Evolutionary conservation across 2,888 invertebrate genomes (phyloP).

Genomic region (Cryptocephalus primarius): DNA sequence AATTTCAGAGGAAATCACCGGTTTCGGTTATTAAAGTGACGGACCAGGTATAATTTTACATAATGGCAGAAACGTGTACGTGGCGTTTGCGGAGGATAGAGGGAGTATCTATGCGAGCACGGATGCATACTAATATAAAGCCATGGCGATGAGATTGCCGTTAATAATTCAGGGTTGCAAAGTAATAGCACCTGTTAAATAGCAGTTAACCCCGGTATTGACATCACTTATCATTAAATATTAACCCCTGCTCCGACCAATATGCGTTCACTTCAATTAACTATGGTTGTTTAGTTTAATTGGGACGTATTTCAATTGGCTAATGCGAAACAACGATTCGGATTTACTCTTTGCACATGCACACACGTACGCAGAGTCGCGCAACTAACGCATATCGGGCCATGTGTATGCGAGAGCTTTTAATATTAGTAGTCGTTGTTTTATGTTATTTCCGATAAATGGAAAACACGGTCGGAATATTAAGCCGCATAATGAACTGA

Average conservation of each 20-base stretch:
- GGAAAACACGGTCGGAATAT: slow-evolving; percentile 2
- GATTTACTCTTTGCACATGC: slow-evolving; percentile 16
- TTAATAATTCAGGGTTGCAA: slow-evolving; percentile 23
- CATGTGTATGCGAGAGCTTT: slow-evolving; percentile 9
- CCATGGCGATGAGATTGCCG: slow-evolving; percentile 15
- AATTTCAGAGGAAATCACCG: slow-evolving; percentile 4
- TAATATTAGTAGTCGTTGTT: slow-evolving; percentile 10
- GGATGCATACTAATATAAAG: slow-evolving; percentile 15
- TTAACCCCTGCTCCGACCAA: slow-evolving; percentile 31
- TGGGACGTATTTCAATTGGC: slow-evolving; percentile 29
- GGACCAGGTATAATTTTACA: slow-evolving; percentile 11
- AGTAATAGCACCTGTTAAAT: slow-evolving; percentile 32
- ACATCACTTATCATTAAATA: slow-evolving; percentile 36
- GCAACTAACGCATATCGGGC: slow-evolving; percentile 6
- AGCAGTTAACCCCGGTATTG: slow-evolving; percentile 33
- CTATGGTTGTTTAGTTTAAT: slow-evolving; percentile 33
- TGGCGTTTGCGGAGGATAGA: too few relatives aligned
- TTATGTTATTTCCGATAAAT: slow-evolving; percentile 10
- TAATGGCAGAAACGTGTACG: slow-evolving; percentile 10
- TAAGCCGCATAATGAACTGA: too few relatives aligned
- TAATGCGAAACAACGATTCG: slow-evolving; percentile 20
- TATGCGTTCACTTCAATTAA: slow-evolving; percentile 34
- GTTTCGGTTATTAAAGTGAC: slow-evolving; percentile 7
- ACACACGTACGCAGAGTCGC: slow-evolving; percentile 1
- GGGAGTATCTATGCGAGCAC: slow-evolving; percentile 1